A percentile compares a stretch with the other conserved stretches of the same genome.
phyloP scores from a whole-genome alignment of 2,888 invertebrate species.

The Perizoma flavofasciatum region DNA sequence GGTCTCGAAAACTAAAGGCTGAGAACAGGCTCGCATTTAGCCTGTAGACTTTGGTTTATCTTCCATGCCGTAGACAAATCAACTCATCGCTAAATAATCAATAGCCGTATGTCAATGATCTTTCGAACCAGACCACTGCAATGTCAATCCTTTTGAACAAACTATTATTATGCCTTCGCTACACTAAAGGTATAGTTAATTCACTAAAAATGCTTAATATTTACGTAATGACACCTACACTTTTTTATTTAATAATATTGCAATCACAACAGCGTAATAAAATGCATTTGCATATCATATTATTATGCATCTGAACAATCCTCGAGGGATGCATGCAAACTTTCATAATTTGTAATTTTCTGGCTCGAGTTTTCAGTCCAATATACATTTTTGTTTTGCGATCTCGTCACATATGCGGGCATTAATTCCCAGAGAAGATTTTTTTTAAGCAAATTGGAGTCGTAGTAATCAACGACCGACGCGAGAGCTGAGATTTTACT shows the following conservation, averaged over 20 bases:
- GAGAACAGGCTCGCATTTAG: conserved; percentile 26
- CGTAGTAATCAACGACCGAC: conserved; percentile 36
- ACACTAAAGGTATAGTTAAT: neutral
- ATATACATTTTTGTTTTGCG: conserved; percentile 39
- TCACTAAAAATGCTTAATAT: conserved; percentile 22
- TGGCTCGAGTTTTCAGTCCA: conserved; percentile 32
- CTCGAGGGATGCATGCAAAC: conserved; percentile 32
- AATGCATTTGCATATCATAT: conserved; percentile 32
- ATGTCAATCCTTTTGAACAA: conserved; percentile 40
- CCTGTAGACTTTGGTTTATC: conserved; percentile 5
- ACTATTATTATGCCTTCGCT: conserved; percentile 9
- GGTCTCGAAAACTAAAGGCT: conserved; percentile 8
- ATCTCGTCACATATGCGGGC: conserved; percentile 36
- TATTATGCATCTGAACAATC: conserved; percentile 9
- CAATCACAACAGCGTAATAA: conserved; percentile 33
- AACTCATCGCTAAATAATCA: conserved; percentile 46
- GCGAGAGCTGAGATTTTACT: conserved; percentile 41
- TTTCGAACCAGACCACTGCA: conserved; percentile 40
- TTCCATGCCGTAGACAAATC: neutral
- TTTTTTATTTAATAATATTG: conserved; percentile 28
- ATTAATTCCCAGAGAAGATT: conserved; percentile 34
- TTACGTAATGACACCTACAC: conserved; percentile 16
- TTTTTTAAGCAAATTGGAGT: conserved; percentile 35
- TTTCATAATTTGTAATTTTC: conserved; percentile 35
- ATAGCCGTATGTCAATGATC: conserved; percentile 53